Conservation (phyloP, 2,113 vertebrate genomes). For the Mionectes macconnelli region DNA sequence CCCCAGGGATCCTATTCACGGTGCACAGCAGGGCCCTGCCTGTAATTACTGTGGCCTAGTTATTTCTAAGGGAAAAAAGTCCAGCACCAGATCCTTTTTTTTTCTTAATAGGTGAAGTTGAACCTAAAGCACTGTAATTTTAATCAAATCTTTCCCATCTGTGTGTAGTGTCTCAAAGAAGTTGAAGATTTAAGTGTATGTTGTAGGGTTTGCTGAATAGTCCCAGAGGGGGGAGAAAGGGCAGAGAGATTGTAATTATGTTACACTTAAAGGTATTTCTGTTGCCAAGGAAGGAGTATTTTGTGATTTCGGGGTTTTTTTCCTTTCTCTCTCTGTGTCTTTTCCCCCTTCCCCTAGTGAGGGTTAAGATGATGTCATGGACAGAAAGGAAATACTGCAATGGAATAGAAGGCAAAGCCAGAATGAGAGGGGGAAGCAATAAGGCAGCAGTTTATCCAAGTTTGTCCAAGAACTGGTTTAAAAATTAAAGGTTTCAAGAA, state of each 20-base stretch:
- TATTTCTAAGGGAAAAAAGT: slow-evolving; percentile 76
- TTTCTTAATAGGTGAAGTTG: slow-evolving; percentile 83
- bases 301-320: background rate
- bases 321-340: background rate
- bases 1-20: slow-evolving; percentile 72
- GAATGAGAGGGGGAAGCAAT: background rate
- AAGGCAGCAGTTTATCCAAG: background rate
- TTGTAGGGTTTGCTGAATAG: slow-evolving; percentile 76
- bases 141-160: slow-evolving; percentile 85
- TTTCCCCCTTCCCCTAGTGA: background rate
- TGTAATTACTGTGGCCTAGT: slow-evolving; percentile 81
- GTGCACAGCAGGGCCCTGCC: slow-evolving; percentile 66
- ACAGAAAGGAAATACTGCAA: background rate
- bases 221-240: slow-evolving; percentile 75
- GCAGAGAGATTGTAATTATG: slow-evolving; percentile 77
- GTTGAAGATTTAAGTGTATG: slow-evolving; percentile 84
- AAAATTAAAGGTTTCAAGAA: background rate
- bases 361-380: slow-evolving; percentile 57
- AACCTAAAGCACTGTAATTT: slow-evolving; percentile 88
- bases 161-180: slow-evolving; percentile 73
- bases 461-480: background rate
- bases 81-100: slow-evolving; percentile 71
- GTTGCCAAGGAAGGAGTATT: slow-evolving; percentile 59
- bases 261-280: slow-evolving; percentile 78
- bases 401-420: slow-evolving; percentile 1